A percentile compares a stretch with the other conserved stretches of the same genome.
Evolutionary conservation across 2,113 vertebrate species (phyloP).

Genomic region (Protobothrops mucrosquamatus): DNA sequence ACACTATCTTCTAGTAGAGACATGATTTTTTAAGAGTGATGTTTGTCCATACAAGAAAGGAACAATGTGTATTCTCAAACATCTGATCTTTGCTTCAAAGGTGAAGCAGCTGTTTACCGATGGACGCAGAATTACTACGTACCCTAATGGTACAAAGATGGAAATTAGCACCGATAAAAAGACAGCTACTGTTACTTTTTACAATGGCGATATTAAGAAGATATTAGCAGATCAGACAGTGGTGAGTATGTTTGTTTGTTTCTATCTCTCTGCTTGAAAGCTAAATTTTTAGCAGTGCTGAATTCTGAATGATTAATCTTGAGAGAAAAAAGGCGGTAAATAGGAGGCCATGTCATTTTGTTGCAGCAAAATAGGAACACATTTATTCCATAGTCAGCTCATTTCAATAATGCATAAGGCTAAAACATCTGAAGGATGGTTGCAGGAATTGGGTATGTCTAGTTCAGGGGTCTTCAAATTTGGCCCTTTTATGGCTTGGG

Average conservation of each 20-base stretch:
- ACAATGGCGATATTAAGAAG: conserved; percentile 73
- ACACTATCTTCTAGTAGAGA: background rate
- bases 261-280: background rate
- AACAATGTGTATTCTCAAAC: background rate
- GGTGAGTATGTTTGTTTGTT: conserved; percentile 37
- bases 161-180: conserved; percentile 63
- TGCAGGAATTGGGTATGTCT: background rate
- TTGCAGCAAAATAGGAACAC: background rate
- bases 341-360: background rate
- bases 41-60: background rate
- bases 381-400: background rate
- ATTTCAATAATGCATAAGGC: background rate
- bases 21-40: background rate
- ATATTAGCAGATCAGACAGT: conserved; percentile 66
- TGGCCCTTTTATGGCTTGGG: too few relatives aligned
- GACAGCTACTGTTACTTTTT: conserved; percentile 56
- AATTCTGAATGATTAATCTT: background rate
- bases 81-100: conserved; percentile 45
- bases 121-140: conserved; percentile 47
- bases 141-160: conserved; percentile 61
- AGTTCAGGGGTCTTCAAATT: too few relatives aligned
- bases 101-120: conserved; percentile 57
- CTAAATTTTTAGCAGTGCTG: background rate
- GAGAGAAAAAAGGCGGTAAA: background rate
- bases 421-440: background rate